These are phyloP conservation scores for Martes martes DNA, from an alignment of 2,113 vertebrate species.

Conservation along the genomic window DNA sequence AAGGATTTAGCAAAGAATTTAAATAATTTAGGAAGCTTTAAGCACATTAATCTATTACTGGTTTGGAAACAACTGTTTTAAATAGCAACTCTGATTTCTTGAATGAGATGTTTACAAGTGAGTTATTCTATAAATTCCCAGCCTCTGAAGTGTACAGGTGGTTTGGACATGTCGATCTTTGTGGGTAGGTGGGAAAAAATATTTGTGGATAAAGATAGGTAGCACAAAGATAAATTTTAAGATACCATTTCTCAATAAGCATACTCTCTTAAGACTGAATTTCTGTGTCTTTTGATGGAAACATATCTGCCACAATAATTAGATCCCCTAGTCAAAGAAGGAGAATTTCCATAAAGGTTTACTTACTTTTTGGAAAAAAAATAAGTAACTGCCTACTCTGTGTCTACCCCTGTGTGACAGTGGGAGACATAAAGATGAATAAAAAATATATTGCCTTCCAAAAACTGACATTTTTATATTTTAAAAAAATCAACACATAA, in stretches of 20 bases:
- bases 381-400: background rate
- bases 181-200: background rate
- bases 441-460: slow-evolving; percentile 42
- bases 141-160: background rate
- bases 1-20: background rate
- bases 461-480: slow-evolving; percentile 55
- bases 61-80: background rate
- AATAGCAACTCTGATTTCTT: background rate
- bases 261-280: background rate
- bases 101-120: background rate
- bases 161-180: background rate
- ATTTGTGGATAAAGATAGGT: background rate
- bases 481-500: slow-evolving; percentile 46
- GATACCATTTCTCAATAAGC: background rate
- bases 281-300: background rate
- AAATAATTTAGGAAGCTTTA: slow-evolving; percentile 1
- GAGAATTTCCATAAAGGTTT: slow-evolving; percentile 11
- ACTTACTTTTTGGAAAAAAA: background rate
- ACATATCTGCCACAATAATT: background rate
- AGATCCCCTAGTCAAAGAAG: background rate
- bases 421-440: slow-evolving; percentile 38
- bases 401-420: background rate
- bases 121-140: background rate
- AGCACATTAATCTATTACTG: background rate
- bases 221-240: background rate